Percentiles rank a stretch among this genome's conserved stretches.
Evolutionary conservation across 2,113 vertebrate species (phyloP).

Genomic region (Ameiurus melas): DNA sequence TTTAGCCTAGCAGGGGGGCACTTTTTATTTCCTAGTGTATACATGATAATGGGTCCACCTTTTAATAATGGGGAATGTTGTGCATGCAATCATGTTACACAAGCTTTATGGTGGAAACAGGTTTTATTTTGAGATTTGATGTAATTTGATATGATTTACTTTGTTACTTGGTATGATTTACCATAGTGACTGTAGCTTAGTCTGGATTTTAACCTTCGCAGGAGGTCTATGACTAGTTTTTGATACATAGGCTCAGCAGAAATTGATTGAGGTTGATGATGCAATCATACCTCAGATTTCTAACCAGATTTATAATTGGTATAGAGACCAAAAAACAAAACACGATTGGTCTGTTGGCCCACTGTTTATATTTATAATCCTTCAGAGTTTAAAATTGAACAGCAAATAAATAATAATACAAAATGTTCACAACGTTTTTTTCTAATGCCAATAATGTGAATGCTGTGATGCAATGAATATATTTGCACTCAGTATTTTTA

Average conservation of each 20-base stretch:
- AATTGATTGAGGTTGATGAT: not conserved
- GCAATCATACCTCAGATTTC: too few species aligned
- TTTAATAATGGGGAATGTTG: not conserved
- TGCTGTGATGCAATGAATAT: not conserved
- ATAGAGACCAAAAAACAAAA: not conserved
- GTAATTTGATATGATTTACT: not conserved
- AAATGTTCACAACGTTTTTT: not conserved
- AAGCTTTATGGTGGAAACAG: not conserved
- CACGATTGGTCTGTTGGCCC: not conserved
- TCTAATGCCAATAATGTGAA: not conserved
- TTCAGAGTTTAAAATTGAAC: not conserved
- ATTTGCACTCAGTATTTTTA: not conserved
- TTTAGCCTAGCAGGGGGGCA: slow-evolving; percentile 22
- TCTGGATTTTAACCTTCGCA: not conserved
- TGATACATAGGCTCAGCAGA: not conserved
- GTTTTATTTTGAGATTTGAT: not conserved
- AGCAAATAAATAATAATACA: not conserved
- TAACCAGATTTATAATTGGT: not conserved
- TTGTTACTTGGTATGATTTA: too few species aligned
- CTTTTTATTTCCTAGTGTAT: slow-evolving; percentile 21
- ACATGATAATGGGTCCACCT: not conserved
- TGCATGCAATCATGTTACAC: not conserved
- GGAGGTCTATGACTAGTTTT: not conserved
- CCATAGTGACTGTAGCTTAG: not conserved
- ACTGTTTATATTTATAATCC: not conserved